Percentiles rank a stretch among this genome's conserved stretches.
These are phyloP conservation scores for Tetramorium bicarinatum DNA, from an alignment of 2,888 invertebrate species.

Conservation along the genomic window DNA sequence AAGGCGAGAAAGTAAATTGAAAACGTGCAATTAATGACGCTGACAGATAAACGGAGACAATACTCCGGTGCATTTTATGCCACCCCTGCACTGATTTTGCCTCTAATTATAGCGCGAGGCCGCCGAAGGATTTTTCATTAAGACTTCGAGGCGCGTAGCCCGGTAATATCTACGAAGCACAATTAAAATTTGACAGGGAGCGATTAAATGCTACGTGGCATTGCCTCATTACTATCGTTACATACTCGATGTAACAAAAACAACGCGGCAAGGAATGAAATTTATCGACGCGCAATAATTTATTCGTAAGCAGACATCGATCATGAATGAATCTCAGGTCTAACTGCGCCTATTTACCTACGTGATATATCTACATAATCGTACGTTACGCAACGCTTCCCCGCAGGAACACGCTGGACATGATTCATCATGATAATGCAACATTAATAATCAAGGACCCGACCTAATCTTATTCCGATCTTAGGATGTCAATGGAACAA, in stretches of 20 bases:
- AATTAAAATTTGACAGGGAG: not conserved
- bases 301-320: not conserved
- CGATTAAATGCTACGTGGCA: not conserved
- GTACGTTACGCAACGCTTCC: slow-evolving; percentile 4
- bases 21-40: slow-evolving; percentile 41
- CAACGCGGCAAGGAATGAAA: not conserved
- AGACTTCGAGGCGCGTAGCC: not conserved
- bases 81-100: slow-evolving; percentile 37
- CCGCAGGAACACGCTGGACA: not conserved
- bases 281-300: not conserved
- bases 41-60: slow-evolving; percentile 29
- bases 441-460: not conserved
- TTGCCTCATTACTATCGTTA: not conserved
- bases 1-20: slow-evolving; percentile 40
- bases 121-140: slow-evolving; percentile 37
- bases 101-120: slow-evolving; percentile 39
- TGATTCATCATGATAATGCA: slow-evolving; percentile 10
- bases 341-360: not conserved
- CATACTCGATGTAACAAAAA: not conserved
- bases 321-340: slow-evolving; percentile 21
- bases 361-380: not conserved
- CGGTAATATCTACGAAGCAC: not conserved
- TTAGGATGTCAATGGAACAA: not conserved
- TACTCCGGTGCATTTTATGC: slow-evolving; percentile 25
- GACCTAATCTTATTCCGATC: not conserved